Base-by-base conservation (phyloP, 2,113 vertebrate genomes). In the Anthoscopus minutus region DNA sequence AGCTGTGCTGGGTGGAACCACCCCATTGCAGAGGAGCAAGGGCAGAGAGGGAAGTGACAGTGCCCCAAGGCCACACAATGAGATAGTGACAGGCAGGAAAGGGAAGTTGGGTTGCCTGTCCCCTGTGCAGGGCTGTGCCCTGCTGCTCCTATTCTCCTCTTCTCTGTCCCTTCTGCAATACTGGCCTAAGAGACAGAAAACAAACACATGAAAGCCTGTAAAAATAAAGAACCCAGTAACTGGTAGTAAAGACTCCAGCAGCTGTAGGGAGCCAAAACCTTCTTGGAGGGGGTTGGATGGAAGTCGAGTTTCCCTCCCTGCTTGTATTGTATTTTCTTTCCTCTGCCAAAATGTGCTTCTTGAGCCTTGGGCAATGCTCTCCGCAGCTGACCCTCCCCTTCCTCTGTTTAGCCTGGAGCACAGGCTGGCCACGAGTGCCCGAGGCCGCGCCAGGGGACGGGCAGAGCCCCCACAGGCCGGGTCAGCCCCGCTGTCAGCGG, bases 241-340 rank as follows among this genome's bases (percentile, higher is more conserved):
- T 40, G 86, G 74, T 60, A 86, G 71, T 61, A 30, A 88, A 66
- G 90, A 71, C 93, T 94, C 91, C 77, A 48, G 94, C 92, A 95
- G 89, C 95, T 81, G 89, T 57, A 73, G 31, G 79, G 86, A 96
- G 96, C 96, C 95, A 95, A 96, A 58, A 58, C 56, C 88, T 90
- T 56, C 94, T 97, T 92, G 86, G 90, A 95, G 94, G 72, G 96
- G 88, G 72, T n/a, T 93, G 94, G 87, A 91, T 96, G 79, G 90
- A 93, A 94, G 90, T 72, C 37, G 95, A 93, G 86, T 78, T 89
- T 94, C 82, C 95, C 96, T 95, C 94, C 95, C 96, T 91, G 88
- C 91, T 95, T 96, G 98, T 98, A 98, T 98, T 99, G 98, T 98
- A 98, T 98, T 98, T n/a, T 98, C 98, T 99, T 99, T 99, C 98